Percentiles rank a stretch among this genome's conserved stretches.
These are phyloP conservation scores for Lasioglossum baleicum DNA, from an alignment of 1,140 invertebrate species.

Conservation along the genomic window DNA sequence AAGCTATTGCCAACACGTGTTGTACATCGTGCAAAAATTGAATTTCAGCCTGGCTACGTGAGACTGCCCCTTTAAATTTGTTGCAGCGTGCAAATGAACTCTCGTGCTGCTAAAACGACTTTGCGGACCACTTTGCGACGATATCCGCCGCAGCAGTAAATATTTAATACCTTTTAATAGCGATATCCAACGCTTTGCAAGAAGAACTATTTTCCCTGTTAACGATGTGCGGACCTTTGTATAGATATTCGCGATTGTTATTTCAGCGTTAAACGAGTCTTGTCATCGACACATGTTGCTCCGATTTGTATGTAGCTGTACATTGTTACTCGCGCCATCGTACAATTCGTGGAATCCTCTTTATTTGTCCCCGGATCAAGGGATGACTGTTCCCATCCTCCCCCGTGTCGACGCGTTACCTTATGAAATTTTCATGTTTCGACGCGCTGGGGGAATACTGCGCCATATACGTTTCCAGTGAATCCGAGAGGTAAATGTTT, in stretches of 20 bases:
- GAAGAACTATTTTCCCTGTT: background rate
- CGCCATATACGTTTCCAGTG: background rate
- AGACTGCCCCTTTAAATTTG: too few species aligned
- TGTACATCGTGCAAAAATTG: too few species aligned
- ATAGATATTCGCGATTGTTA: background rate
- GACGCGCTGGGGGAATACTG: background rate
- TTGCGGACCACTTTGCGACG: too few species aligned
- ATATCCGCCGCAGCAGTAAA: background rate
- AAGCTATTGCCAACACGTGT: too few species aligned
- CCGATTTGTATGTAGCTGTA: background rate
- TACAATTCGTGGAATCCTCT: slow-evolving; percentile 31
- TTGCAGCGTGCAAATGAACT: too few species aligned
- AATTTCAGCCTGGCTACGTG: too few species aligned
- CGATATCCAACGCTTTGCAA: background rate
- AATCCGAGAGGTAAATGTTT: slow-evolving; percentile 21
- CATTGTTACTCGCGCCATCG: background rate
- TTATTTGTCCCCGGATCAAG: slow-evolving; percentile 42
- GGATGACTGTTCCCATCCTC: slow-evolving; percentile 16
- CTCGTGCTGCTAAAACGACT: too few species aligned
- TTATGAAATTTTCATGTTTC: slow-evolving; percentile 52
- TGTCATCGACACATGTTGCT: background rate
- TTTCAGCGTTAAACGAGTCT: background rate
- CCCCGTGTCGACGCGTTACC: slow-evolving; percentile 13
- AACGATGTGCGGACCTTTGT: background rate
- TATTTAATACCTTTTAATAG: background rate